Conservation (phyloP, 2,113 vertebrate genomes). For the Nerophis ophidion region DNA sequence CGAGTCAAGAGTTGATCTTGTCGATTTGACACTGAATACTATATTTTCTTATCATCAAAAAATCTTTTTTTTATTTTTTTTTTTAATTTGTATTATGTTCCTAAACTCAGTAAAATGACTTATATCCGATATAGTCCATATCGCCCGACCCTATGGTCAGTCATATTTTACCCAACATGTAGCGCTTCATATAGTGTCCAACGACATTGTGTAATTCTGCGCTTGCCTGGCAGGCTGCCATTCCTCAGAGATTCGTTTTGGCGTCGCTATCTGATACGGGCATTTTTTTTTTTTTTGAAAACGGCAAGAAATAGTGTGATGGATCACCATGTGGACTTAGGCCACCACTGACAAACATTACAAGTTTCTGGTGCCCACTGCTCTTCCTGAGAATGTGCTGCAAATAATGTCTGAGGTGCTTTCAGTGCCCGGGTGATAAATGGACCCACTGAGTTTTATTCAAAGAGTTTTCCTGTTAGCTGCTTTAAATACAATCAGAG, state of each 20-base stretch:
- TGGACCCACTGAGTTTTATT: conserved; percentile 26
- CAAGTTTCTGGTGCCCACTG: conserved; percentile 32
- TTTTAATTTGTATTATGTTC: too few species aligned
- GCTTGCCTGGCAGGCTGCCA: conserved; percentile 20
- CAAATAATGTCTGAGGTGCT: conserved; percentile 26
- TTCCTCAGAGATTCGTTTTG: conserved; percentile 39
- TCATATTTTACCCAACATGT: conserved; percentile 3
- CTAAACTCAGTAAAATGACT: too few species aligned
- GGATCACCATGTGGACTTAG: conserved; percentile 53
- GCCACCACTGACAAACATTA: conserved; percentile 35
- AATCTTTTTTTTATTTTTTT: too few species aligned
- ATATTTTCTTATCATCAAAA: too few species aligned
- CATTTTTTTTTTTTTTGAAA: conserved; percentile 12
- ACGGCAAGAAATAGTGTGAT: conserved; percentile 49
- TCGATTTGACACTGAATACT: too few species aligned
- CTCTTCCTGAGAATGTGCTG: conserved; percentile 27
- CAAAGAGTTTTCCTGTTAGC: background rate
- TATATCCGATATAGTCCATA: too few species aligned
- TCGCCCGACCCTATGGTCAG: background rate
- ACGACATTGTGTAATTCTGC: conserved; percentile 25
- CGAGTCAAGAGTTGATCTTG: too few species aligned
- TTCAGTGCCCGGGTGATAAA: conserved; percentile 22
- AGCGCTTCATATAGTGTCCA: conserved; percentile 18
- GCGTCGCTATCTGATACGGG: conserved; percentile 16
- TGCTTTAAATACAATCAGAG: conserved; percentile 15